phyloP scores from a whole-genome alignment of 2,113 vertebrate species.

The Hemibates koningsi region DNA sequence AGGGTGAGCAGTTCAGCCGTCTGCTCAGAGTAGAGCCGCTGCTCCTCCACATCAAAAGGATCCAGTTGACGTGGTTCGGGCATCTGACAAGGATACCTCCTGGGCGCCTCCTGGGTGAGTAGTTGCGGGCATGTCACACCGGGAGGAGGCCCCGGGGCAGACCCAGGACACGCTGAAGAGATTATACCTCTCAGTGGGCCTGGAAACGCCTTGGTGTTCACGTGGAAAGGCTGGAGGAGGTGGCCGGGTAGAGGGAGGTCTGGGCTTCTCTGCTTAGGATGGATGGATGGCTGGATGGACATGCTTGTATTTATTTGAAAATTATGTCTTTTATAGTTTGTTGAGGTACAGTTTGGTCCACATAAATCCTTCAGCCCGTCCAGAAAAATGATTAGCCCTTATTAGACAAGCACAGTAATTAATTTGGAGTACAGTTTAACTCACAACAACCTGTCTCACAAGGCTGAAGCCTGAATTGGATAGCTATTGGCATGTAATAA shows the following conservation, averaged over 20 bases:
- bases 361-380: neutral
- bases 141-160: neutral
- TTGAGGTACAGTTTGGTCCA: neutral
- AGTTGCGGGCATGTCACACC: neutral
- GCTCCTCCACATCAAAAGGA: neutral
- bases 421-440: neutral
- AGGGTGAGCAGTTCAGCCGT: fast-evolving
- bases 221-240: neutral
- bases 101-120: neutral
- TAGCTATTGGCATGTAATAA: neutral
- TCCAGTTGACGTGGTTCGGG: neutral
- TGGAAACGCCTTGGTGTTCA: neutral
- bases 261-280: neutral
- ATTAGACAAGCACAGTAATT: neutral
- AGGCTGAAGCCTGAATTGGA: fast-evolving
- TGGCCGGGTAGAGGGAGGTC: neutral
- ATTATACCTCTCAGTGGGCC: neutral
- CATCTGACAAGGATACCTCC: neutral
- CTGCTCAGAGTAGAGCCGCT: neutral
- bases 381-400: neutral
- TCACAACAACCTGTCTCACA: neutral
- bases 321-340: neutral
- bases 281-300: neutral
- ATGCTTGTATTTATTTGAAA: neutral
- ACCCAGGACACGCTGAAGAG: neutral